These are phyloP conservation scores for Pithys albifrons DNA, from an alignment of 2,113 vertebrate species.

Conservation along the genomic window DNA sequence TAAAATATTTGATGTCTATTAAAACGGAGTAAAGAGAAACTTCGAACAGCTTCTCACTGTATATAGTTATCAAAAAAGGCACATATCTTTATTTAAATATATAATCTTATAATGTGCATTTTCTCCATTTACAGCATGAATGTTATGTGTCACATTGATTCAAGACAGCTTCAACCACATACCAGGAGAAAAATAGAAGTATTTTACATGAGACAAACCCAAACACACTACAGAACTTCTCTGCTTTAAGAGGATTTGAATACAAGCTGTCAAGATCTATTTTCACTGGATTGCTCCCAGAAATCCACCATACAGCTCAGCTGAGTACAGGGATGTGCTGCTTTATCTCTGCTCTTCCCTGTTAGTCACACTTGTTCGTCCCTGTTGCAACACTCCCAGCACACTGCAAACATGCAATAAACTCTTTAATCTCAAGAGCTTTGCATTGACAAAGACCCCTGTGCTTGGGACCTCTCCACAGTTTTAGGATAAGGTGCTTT, in stretches of 20 bases:
- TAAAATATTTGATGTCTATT: constrained; percentile 39
- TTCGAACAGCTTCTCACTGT: neutral
- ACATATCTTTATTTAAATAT: neutral
- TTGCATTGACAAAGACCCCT: neutral
- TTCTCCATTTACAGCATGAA: neutral
- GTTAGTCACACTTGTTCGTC: neutral
- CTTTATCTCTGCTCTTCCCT: neutral
- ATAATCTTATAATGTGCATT: neutral
- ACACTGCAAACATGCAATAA: neutral
- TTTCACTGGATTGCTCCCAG: constrained; percentile 5
- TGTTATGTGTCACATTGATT: neutral
- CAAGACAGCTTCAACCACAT: neutral
- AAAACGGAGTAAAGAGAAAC: neutral
- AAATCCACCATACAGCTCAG: neutral
- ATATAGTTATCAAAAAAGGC: neutral
- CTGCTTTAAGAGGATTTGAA: constrained; percentile 13
- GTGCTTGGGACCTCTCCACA: neutral
- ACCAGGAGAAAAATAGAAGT: neutral
- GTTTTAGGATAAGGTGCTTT: neutral
- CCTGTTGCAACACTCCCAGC: neutral
- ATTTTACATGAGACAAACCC: neutral
- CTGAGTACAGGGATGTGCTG: neutral
- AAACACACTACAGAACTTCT: neutral
- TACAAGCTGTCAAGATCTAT: neutral
- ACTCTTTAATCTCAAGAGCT: neutral